These are phyloP conservation scores for Adela reaumurella DNA, from an alignment of 2,888 invertebrate species.

Conservation along the genomic window DNA sequence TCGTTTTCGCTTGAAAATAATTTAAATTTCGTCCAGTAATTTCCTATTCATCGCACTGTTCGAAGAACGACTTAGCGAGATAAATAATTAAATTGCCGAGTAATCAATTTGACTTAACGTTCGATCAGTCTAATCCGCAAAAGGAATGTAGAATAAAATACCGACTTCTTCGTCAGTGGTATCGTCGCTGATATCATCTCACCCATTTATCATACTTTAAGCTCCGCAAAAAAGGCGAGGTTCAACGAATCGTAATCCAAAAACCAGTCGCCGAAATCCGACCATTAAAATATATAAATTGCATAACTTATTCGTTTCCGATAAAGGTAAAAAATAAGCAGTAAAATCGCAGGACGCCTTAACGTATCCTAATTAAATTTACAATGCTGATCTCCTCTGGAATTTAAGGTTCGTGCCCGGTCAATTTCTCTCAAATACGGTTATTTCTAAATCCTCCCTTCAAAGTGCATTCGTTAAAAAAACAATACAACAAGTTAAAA, in stretches of 20 bases:
- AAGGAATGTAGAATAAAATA: neutral
- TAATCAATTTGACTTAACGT: neutral
- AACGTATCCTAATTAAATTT: neutral
- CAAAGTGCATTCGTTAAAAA: no score
- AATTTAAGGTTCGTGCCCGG: no score
- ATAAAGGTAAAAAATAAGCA: neutral
- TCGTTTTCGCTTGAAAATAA: no score
- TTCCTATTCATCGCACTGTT: no score
- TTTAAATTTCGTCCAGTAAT: no score
- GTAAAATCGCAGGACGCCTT: neutral
- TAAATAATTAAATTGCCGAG: neutral
- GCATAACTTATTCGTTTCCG: neutral
- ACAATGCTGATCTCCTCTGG: neutral
- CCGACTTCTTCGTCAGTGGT: slow-evolving; percentile 2
- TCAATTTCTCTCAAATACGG: no score
- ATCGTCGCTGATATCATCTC: slow-evolving; percentile 19
- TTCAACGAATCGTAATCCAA: slow-evolving; percentile 19
- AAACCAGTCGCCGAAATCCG: slow-evolving; percentile 17
- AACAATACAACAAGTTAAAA: no score
- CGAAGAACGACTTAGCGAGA: no score
- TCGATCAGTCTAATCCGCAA: neutral
- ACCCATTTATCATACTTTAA: slow-evolving; percentile 27
- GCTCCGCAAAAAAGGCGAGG: slow-evolving; percentile 27
- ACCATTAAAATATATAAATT: neutral
- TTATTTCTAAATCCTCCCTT: no score